Evolutionary conservation across 2,888 invertebrate species (phyloP).

Genomic region (Synergus japonicus): DNA sequence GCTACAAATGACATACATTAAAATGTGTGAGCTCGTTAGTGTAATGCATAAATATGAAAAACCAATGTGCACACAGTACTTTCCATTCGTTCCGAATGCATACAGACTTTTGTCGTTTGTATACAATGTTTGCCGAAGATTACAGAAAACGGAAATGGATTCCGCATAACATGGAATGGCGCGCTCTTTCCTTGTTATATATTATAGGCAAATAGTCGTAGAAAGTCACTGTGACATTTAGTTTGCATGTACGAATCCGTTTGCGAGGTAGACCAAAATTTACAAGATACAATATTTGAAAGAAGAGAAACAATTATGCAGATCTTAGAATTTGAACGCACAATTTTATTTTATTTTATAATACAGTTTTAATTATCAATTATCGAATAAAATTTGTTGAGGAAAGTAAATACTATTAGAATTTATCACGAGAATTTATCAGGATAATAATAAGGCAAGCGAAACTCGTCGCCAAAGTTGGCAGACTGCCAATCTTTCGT

Average conservation of each 20-base stretch:
- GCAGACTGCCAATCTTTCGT: slow-evolving; percentile 61
- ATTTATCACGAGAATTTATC: slow-evolving; percentile 2
- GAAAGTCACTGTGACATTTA: slow-evolving; percentile 1
- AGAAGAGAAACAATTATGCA: not conserved
- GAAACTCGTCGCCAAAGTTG: slow-evolving; percentile 47
- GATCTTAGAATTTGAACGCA: not conserved
- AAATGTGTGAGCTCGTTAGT: slow-evolving; percentile 33
- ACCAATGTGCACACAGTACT: slow-evolving; percentile 6
- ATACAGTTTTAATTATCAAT: too few relatives aligned
- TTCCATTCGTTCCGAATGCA: slow-evolving; percentile 1
- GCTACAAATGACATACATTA: slow-evolving; percentile 23
- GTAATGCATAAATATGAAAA: slow-evolving; percentile 19
- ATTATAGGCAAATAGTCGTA: not conserved
- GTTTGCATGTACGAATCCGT: not conserved
- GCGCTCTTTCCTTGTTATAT: slow-evolving; percentile 13
- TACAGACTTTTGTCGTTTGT: slow-evolving; percentile 17
- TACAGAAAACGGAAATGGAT: slow-evolving; percentile 53
- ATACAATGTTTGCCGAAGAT: slow-evolving; percentile 21
- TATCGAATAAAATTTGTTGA: not conserved
- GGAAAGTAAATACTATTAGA: not conserved
- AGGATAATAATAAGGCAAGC: slow-evolving; percentile 7
- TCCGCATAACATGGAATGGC: slow-evolving; percentile 45
- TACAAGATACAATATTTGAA: not conserved
- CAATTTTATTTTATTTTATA: too few relatives aligned
- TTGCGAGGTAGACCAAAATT: not conserved